Conservation (phyloP, 30 jellyfish, hydroid and myxozoan species). For the Phacellophora camtschatica region DNA sequence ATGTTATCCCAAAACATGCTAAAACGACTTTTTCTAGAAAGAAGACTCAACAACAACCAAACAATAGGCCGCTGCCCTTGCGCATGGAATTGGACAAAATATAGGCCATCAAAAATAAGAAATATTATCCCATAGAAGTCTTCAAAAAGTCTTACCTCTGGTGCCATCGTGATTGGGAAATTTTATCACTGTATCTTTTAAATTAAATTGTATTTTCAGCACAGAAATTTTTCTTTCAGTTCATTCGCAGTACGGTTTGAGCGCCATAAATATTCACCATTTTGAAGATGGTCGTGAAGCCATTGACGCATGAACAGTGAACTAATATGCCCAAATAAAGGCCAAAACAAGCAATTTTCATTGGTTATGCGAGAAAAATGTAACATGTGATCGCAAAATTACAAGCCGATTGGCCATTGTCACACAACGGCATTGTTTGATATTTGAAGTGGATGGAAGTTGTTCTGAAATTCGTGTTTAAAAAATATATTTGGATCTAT, state of each 20-base stretch:
- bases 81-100: background rate
- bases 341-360: too few relatives aligned
- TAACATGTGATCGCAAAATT: too few relatives aligned
- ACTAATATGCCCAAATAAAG: slow-evolving; percentile 71
- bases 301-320: slow-evolving; percentile 71
- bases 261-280: slow-evolving; percentile 73
- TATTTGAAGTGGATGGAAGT: too few relatives aligned
- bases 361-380: too few relatives aligned
- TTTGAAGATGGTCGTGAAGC: slow-evolving; percentile 64
- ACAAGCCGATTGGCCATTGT: too few relatives aligned
- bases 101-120: slow-evolving; percentile 49
- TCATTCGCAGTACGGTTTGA: slow-evolving; percentile 1
- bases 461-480: too few relatives aligned
- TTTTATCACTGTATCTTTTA: background rate
- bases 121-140: background rate
- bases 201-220: background rate
- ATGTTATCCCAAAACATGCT: too few relatives aligned
- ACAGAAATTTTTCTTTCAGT: background rate
- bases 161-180: slow-evolving; percentile 56
- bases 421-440: too few relatives aligned
- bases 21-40: too few relatives aligned
- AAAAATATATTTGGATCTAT: too few relatives aligned
- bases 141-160: slow-evolving; percentile 31
- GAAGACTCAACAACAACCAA: too few relatives aligned
- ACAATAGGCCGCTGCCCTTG: too few relatives aligned